Conservation (phyloP, 2,113 vertebrate species). For the Cavia aperea region DNA sequence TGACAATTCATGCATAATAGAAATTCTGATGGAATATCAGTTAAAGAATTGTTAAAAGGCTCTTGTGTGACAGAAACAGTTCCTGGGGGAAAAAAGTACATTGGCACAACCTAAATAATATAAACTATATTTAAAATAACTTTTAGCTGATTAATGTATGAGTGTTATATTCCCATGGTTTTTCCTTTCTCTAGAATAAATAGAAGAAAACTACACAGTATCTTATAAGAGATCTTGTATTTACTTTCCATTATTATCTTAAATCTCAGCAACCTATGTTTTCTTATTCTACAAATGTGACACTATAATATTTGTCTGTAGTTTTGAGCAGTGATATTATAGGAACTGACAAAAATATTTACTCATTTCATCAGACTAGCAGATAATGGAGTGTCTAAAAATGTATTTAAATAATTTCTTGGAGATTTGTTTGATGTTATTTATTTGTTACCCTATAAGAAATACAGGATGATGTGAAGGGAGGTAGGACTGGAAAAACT, state of each 20-base stretch:
- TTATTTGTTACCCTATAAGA: not conserved
- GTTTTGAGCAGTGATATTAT: not conserved
- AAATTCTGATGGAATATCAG: not conserved
- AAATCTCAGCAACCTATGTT: not conserved
- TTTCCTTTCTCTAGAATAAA: not conserved
- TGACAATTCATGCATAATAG: not conserved
- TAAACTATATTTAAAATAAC: conserved; percentile 20
- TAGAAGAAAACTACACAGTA: not conserved
- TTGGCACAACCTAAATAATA: not conserved
- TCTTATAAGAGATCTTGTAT: not conserved
- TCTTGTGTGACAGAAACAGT: not conserved
- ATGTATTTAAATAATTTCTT: not conserved
- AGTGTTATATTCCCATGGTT: not conserved
- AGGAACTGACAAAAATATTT: not conserved
- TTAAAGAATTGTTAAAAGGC: not conserved
- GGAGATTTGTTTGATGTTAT: not conserved
- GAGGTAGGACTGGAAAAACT: not conserved
- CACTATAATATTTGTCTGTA: not conserved
- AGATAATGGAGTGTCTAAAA: not conserved
- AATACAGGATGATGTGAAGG: not conserved
- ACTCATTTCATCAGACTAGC: not conserved
- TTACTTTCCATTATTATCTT: not conserved
- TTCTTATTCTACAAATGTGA: not conserved
- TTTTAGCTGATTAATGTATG: not conserved
- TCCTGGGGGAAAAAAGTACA: not conserved